Conservation (phyloP, 2,113 vertebrate genomes). For the Thalassoma bifasciatum region DNA sequence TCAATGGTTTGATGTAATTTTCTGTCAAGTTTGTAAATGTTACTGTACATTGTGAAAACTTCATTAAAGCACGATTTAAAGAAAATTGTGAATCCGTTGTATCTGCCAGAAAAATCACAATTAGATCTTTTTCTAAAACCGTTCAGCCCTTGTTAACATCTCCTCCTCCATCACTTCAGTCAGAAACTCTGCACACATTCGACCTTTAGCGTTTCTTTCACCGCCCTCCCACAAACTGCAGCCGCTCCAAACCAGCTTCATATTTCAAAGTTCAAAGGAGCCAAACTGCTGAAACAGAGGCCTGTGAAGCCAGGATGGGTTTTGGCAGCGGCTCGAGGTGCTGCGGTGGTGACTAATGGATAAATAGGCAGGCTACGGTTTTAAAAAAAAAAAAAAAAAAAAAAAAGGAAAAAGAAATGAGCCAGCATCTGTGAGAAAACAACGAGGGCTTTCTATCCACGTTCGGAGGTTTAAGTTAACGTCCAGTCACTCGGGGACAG, state of each 20-base stretch:
- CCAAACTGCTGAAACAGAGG: slow-evolving; percentile 52
- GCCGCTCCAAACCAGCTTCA: slow-evolving; percentile 36
- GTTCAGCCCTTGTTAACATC: too few species aligned
- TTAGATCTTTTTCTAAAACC: too few species aligned
- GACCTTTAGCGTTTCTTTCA: slow-evolving; percentile 16
- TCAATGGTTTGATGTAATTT: too few species aligned
- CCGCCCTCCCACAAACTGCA: slow-evolving; percentile 2
- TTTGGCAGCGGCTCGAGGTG: slow-evolving; percentile 26
- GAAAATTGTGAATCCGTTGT: too few species aligned
- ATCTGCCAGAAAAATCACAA: too few species aligned
- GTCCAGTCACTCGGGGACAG: not conserved
- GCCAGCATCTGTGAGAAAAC: slow-evolving; percentile 35
- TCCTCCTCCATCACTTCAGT: slow-evolving; percentile 5
- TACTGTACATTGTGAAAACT: too few species aligned
- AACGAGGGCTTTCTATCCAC: not conserved
- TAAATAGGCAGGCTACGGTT: slow-evolving; percentile 11
- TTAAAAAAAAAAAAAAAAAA: slow-evolving; percentile 15
- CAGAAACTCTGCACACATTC: not conserved
- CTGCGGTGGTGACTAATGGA: slow-evolving; percentile 49
- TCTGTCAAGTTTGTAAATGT: too few species aligned
- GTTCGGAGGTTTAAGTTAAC: not conserved
- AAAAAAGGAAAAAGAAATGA: slow-evolving; percentile 17
- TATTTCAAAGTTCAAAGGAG: slow-evolving; percentile 53
- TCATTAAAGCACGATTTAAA: too few species aligned
- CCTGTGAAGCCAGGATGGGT: slow-evolving; percentile 14